Percentiles rank a stretch among this genome's conserved stretches.
Conservation (phyloP, 1,140 invertebrate genomes). For the Drosophila guanche region DNA sequence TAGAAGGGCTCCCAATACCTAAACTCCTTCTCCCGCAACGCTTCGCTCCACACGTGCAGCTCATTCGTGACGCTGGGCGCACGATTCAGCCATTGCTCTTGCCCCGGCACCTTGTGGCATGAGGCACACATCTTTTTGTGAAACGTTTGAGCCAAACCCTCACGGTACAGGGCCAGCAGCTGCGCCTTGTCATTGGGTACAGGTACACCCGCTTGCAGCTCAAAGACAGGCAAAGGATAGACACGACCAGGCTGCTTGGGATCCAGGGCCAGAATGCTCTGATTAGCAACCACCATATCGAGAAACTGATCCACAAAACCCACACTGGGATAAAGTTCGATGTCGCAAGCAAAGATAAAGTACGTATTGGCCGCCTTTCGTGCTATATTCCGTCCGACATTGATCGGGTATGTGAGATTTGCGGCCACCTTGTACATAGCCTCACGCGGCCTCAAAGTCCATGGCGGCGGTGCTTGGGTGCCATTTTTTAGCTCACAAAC, state of each 20-base stretch:
- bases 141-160: conserved; percentile 92
- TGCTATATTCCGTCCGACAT: conserved; percentile 93
- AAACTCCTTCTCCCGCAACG: conserved; percentile 89
- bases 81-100: conserved; percentile 90
- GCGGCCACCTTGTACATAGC: conserved; percentile 90
- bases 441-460: conserved; percentile 85
- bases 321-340: conserved; percentile 93
- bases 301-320: conserved; percentile 89
- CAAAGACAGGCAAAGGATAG: conserved; percentile 73
- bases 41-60: conserved; percentile 90
- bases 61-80: conserved; percentile 84
- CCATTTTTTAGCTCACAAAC: conserved; percentile 85
- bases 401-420: conserved; percentile 93
- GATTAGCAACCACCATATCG: conserved; percentile 90
- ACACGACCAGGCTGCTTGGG: conserved; percentile 38
- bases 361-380: conserved; percentile 91
- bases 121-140: conserved; percentile 93
- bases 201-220: conserved; percentile 40
- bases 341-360: conserved; percentile 93
- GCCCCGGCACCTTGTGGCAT: conserved; percentile 94
- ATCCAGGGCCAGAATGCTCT: conserved; percentile 83
- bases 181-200: conserved; percentile 89
- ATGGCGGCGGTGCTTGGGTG: conserved; percentile 85
- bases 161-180: conserved; percentile 88
- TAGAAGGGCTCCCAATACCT: conserved; percentile 95